A percentile compares a stretch with the other conserved stretches of the same genome.
phyloP scores from a whole-genome alignment of 2,113 vertebrate species.

The Calypte anna region DNA sequence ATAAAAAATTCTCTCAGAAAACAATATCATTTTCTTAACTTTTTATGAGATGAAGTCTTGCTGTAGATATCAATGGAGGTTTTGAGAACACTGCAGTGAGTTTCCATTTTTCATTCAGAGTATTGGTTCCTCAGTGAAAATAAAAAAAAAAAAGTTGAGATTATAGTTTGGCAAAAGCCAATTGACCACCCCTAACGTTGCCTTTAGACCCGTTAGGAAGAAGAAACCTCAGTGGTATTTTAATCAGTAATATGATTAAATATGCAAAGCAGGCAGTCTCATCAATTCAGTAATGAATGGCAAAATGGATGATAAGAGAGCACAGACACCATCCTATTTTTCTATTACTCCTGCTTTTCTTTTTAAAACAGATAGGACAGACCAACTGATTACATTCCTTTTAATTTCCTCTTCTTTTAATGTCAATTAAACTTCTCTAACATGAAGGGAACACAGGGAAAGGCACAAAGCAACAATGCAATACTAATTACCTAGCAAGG shows the following conservation, averaged over 20 bases:
- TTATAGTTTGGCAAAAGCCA: neutral
- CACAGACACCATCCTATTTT: constrained; percentile 49
- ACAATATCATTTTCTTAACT: neutral
- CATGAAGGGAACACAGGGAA: constrained; percentile 58
- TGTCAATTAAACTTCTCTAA: constrained; percentile 68
- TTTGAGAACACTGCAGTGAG: neutral
- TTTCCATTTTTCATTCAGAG: neutral
- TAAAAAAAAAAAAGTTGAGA: neutral
- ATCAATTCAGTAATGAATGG: constrained; percentile 49
- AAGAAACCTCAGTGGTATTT: neutral
- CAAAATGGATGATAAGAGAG: constrained; percentile 45
- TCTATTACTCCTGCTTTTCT: constrained; percentile 48
- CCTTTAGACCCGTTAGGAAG: neutral
- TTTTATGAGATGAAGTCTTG: neutral
- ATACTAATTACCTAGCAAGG: constrained; percentile 71
- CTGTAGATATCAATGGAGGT: neutral
- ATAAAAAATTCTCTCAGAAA: neutral
- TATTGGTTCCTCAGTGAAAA: neutral
- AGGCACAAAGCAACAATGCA: constrained; percentile 67
- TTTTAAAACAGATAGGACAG: constrained; percentile 55
- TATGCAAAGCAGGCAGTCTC: constrained; percentile 56
- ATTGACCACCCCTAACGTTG: neutral
- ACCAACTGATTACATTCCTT: constrained; percentile 68
- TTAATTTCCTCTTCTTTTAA: constrained; percentile 65
- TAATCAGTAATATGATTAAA: constrained; percentile 40